A percentile compares a stretch with the other conserved stretches of the same genome.
Evolutionary conservation across 2,113 vertebrate genomes (phyloP).

Genomic region (Monopterus albus): DNA sequence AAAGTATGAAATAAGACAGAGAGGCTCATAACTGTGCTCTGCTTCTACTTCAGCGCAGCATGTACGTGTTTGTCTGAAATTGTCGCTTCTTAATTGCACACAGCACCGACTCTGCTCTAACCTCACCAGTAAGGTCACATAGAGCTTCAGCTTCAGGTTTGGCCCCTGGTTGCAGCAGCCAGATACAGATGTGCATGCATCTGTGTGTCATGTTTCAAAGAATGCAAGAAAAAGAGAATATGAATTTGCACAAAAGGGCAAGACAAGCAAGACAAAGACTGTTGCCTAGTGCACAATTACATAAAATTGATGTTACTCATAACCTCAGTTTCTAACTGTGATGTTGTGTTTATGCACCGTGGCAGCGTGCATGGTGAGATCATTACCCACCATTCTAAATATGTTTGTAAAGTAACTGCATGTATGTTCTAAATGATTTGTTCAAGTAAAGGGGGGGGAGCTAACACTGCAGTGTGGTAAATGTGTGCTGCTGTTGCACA

Average conservation of each 20-base stretch:
- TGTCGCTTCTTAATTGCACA: conserved; percentile 26
- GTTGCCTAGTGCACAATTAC: no score
- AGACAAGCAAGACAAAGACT: conserved; percentile 39
- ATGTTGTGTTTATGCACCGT: conserved; percentile 29
- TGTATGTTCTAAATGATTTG: conserved; percentile 3
- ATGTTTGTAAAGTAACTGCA: conserved; percentile 28
- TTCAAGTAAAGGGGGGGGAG: conserved; percentile 5
- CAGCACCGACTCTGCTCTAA: conserved; percentile 27
- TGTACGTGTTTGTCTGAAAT: conserved; percentile 30
- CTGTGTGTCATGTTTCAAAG: background rate
- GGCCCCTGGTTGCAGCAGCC: no score
- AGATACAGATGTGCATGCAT: no score
- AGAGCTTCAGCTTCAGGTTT: conserved; percentile 59
- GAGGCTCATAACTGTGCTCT: conserved; percentile 49
- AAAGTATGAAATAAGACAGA: conserved; percentile 77
- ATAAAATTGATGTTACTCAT: conserved; percentile 27
- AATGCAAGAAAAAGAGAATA: background rate
- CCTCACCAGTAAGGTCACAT: conserved; percentile 75
- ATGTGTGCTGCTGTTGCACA: background rate
- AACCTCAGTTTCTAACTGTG: conserved; percentile 37
- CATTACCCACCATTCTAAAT: conserved; percentile 26
- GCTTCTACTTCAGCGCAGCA: conserved; percentile 36
- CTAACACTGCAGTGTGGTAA: conserved; percentile 3
- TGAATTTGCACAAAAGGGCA: conserved; percentile 45
- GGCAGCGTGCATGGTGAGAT: conserved; percentile 25